Conservation (phyloP, 2,113 vertebrate genomes). For the Hypanus sabinus region DNA sequence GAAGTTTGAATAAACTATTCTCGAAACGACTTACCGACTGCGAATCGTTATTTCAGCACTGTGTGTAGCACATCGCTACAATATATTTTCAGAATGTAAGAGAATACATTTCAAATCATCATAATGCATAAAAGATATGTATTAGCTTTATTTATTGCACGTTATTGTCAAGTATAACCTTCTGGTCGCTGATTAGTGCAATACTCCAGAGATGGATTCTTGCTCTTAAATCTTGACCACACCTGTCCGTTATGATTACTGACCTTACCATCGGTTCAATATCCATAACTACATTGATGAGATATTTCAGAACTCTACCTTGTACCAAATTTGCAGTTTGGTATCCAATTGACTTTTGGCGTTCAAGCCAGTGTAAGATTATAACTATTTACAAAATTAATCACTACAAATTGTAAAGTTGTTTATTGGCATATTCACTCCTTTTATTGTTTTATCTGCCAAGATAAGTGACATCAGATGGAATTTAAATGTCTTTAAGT, state of each 20-base stretch:
- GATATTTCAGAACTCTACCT: not conserved
- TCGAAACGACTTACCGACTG: too few species aligned
- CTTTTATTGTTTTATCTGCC: not conserved
- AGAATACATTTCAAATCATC: not conserved
- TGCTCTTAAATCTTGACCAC: too few species aligned
- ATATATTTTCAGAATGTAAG: not conserved
- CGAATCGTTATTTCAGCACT: too few species aligned
- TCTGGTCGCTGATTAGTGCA: too few species aligned
- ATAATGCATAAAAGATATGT: not conserved
- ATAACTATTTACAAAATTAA: not conserved
- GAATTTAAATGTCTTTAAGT: not conserved
- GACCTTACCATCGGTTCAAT: not conserved
- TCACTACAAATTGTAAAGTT: not conserved
- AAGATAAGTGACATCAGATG: not conserved
- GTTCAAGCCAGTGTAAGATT: not conserved
- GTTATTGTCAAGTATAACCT: too few species aligned
- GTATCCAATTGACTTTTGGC: not conserved
- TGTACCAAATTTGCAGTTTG: not conserved
- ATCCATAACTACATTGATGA: not conserved
- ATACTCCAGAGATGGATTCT: too few species aligned
- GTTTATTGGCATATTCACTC: not conserved
- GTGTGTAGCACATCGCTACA: too few species aligned
- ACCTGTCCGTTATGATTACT: not conserved
- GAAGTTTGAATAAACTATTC: too few species aligned
- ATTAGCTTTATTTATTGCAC: too few species aligned